These are phyloP conservation scores for Eupeodes luniger DNA, from an alignment of 2,888 invertebrate genomes.

Conservation along the genomic window DNA sequence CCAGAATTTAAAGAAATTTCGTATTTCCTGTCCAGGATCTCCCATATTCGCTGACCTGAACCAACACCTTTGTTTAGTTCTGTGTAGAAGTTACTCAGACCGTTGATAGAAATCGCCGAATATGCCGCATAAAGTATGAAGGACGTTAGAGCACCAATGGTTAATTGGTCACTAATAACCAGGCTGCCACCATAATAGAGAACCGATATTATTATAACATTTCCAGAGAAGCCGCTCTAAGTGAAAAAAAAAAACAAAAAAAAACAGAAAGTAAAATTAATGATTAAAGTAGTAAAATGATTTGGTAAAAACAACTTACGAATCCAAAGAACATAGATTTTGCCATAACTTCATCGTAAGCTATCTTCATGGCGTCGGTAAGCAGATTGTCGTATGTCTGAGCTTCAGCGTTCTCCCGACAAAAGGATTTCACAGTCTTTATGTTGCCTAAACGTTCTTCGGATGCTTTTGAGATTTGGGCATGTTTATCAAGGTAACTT, in stretches of 20 bases:
- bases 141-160: conserved; percentile 95
- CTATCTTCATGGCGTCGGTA: conserved; percentile 89
- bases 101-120: conserved; percentile 94
- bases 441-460: conserved; percentile 97
- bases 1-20: conserved; percentile 88
- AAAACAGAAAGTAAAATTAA: not conserved
- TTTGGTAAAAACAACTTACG: conserved; percentile 85
- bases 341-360: conserved; percentile 94
- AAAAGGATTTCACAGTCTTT: conserved; percentile 96
- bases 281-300: not conserved
- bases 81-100: conserved; percentile 96
- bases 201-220: conserved; percentile 94
- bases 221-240: conserved; percentile 94
- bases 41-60: conserved; percentile 94
- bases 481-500: conserved; percentile 89
- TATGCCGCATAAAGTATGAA: conserved; percentile 98
- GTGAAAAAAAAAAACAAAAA: conserved; percentile 79
- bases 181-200: conserved; percentile 96
- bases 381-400: conserved; percentile 88
- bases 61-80: conserved; percentile 97
- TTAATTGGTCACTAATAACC: conserved; percentile 91
- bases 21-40: conserved; percentile 93
- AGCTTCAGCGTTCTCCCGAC: conserved; percentile 92
- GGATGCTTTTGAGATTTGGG: conserved; percentile 89
- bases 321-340: conserved; percentile 95